Evolutionary conservation across 2,797 vertebrate species (phyloP), one percentile per base, ranked within the genome.

Genomic region (Eremophila alpestris): DNA sequence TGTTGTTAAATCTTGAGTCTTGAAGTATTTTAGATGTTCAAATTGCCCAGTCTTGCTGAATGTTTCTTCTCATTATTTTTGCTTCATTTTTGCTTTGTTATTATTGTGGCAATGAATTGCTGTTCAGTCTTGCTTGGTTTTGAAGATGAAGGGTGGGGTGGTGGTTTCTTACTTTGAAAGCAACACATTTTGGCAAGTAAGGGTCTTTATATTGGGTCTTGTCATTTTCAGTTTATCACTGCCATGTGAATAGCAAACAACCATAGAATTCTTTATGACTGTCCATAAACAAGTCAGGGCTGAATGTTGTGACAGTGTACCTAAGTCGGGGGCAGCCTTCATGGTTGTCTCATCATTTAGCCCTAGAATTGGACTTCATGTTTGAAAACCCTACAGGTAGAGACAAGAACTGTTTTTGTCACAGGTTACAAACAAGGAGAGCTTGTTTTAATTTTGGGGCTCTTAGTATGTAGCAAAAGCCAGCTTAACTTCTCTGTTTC

Each of bases 401-500:
- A 65, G 73, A 59, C 40, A 77, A 76, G 24, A 82, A 58, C 12
- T 48, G 20, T 51, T 67, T 60, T 46, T 75, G 26, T 89, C 83
- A 59, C 45, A 71, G 21, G 16, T 46, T 77, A 32, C 1, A 7
- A 78, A 88, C 30, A 55, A 48, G 3, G 6, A 77, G 22, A 81
- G 3, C 10, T 75, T 92, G 21, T 74, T 92, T 68, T 74, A 51
- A 74, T 80, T n/a, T 69, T 52, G 30, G 38, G 14, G 29, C 55
- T 86, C 48, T 79, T 54, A 32, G 19, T 78, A 32, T 4, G 24
- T 54, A 48, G 30, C 63, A 90, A 87, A 91, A 88, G 30, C 15
- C 36, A 79, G 58, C 55, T 59, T 91, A 85, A 81, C 41, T 62
- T 80, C 79, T 96, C 64, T 91, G 41, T 95, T 96, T 93, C 76